Percentiles rank a stretch among this genome's conserved stretches.
phyloP scores from a whole-genome alignment of 2,888 invertebrate species.

The Amiota communis region DNA sequence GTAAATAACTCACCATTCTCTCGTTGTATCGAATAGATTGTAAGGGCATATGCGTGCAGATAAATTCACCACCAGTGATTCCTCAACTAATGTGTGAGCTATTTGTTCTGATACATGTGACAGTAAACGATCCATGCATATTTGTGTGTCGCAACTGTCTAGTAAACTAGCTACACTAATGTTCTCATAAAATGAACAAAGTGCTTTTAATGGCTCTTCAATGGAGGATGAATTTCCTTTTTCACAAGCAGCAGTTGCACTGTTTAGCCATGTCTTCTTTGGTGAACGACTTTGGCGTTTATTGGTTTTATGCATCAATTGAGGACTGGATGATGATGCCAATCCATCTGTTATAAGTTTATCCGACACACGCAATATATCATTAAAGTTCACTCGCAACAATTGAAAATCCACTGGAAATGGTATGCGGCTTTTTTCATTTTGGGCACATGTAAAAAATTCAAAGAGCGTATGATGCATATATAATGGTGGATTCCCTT shows the following conservation, averaged over 20 bases:
- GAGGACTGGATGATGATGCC: background rate
- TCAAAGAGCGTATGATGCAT: constrained; percentile 68
- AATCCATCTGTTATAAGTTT: constrained; percentile 35
- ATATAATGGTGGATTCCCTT: constrained; percentile 41
- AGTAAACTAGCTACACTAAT: constrained; percentile 69
- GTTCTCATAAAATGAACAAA: constrained; percentile 73
- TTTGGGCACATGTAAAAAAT: constrained; percentile 68
- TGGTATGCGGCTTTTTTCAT: constrained; percentile 63
- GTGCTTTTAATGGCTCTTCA: constrained; percentile 67
- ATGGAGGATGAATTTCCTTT: constrained; percentile 37
- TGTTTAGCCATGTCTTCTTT: constrained; percentile 66
- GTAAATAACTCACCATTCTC: constrained; percentile 55
- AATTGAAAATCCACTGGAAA: constrained; percentile 68
- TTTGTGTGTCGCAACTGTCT: constrained; percentile 38
- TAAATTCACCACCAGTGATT: constrained; percentile 62
- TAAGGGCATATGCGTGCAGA: constrained; percentile 63
- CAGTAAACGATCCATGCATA: constrained; percentile 60
- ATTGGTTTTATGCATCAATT: constrained; percentile 29
- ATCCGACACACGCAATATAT: constrained; percentile 54
- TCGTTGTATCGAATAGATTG: constrained; percentile 65
- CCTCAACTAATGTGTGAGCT: constrained; percentile 66
- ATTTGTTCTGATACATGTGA: constrained; percentile 64
- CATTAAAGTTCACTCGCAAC: constrained; percentile 64
- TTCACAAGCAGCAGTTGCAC: constrained; percentile 44
- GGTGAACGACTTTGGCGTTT: constrained; percentile 66